Evolutionary conservation across 2,797 vertebrate genomes (phyloP), one percentile per base, ranked within the genome.

Genomic region (Erethizon dorsatum): DNA sequence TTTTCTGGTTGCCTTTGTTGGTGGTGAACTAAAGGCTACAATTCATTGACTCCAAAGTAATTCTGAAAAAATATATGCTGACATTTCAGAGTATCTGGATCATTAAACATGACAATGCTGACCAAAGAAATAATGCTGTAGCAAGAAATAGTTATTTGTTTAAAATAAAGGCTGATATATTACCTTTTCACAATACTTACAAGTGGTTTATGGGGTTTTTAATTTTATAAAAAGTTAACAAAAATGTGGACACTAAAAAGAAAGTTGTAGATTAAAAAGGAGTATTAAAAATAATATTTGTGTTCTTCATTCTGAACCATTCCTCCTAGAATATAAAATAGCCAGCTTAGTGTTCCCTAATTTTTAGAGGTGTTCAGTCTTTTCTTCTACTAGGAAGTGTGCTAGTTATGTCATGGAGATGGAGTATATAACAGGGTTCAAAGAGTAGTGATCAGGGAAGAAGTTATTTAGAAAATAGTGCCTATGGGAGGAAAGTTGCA

Each of bases 91-190:
- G 91, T 52, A 50, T 90, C 94, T 95, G 93, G 69, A 67, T 92
- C 93, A 97, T 96, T 95, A 98, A 98, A 88, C 75, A 80, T 87
- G 96, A 82, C 83, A 59, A 11, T 31, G 61, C 47, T 91, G 95
- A 89, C 9, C 1, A 24, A 93, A 1, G 5, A 47, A 95, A 97
- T 54, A 31, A 41, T 79, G 33, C 47, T 47, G 71, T 45, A 59
- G 89, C 28, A 91, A 88, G 92, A 97, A 75, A 31, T 13, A 65
- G 88, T 47, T 82, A 95, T 91, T 90, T 92, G 65, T 63, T 91
- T 91, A 93, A 89, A 92, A 88, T 33, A 69, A 96, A 94, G 91
- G 50, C 18, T 54, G 52, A 69, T 71, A 20, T 50, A 15, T 47
- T 91, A 18, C 54, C 57, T 91, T 94, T 92, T 61, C 77, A 79